These are phyloP conservation scores for Babyrousa celebensis DNA, from an alignment of 2,797 vertebrate genomes.

Conservation along the genomic window DNA sequence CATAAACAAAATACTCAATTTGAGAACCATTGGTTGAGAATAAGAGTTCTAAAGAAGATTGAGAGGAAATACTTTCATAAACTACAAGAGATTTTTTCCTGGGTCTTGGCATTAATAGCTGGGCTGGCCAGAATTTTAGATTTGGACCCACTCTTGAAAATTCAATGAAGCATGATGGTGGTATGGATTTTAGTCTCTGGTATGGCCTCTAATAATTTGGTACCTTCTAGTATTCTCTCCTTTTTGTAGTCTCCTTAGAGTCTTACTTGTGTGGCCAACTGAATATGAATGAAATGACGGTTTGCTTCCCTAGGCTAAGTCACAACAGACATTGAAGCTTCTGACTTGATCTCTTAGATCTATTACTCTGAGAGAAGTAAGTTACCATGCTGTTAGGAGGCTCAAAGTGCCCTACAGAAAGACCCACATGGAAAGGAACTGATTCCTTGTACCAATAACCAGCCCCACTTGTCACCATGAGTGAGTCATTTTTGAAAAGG, in stretches of 20 bases:
- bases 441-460: background rate
- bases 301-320: background rate
- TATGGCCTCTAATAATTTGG: background rate
- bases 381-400: background rate
- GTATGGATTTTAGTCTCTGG: background rate
- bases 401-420: background rate
- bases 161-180: conserved; percentile 73
- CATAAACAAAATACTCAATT: conserved; percentile 11
- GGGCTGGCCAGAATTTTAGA: conserved; percentile 74
- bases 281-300: background rate
- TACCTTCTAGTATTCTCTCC: background rate
- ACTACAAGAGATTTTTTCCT: conserved; percentile 38
- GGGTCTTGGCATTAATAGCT: conserved; percentile 59
- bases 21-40: background rate
- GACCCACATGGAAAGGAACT: background rate
- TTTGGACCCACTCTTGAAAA: conserved; percentile 81
- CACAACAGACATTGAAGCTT: background rate
- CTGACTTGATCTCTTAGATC: background rate
- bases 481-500: background rate
- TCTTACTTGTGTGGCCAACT: background rate
- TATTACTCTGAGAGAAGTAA: background rate
- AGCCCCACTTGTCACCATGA: background rate
- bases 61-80: background rate
- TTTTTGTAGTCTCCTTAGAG: background rate
- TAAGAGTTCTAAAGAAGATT: background rate